Base-by-base conservation (phyloP, 2,888 invertebrate genomes). In the Matsumyia berberina region DNA sequence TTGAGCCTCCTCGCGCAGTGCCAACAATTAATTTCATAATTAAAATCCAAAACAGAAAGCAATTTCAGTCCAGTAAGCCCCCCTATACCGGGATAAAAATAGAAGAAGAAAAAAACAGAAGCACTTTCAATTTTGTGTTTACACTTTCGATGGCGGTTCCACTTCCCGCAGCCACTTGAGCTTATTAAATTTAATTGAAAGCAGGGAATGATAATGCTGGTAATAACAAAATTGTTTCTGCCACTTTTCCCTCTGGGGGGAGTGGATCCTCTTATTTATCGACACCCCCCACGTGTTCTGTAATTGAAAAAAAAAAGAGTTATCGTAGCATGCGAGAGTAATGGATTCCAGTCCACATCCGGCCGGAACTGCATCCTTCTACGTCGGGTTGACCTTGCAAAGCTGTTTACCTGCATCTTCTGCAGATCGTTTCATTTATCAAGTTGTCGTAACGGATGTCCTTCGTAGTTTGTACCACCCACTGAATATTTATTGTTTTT, bases 251-350 rank as follows among this genome's bases (percentile, higher is more conserved):
- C 37, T 15, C 5, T 42, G 19, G 24, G 31, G n/a, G 31, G 29
- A 46, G 62, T 33, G 49, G 57, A 44, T 46, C 29, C 37, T 37
- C 67, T 57, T 17, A 58, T 82, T 82, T 60, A 72, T 72, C 42
- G 29, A 37, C 11, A 11, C 24, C 19, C 37, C 53, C n/a, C 29
- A 66, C 66, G 66, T 53, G 72, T 74, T 42, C n/a, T 57, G 69
- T 74, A 83, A 83, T 79, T 83, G 73, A 64, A 73, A 83, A 74
- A 4, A 74, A 64, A 73, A 83, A 74, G 24, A 74, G 73, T 79
- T 79, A 51, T 62, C 55, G 72, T 67, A 44, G 19, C 24, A 24
- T 24, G 24, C 24, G 19, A 39, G 17, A 6, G 11, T 31, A 15
- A 24, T 29, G 12, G 70, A 24, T 15, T 53, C 73, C 62, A 1